These are phyloP conservation scores for Drosophila sp. DNA, from an alignment of 1,140 invertebrate species.

Conservation along the genomic window DNA sequence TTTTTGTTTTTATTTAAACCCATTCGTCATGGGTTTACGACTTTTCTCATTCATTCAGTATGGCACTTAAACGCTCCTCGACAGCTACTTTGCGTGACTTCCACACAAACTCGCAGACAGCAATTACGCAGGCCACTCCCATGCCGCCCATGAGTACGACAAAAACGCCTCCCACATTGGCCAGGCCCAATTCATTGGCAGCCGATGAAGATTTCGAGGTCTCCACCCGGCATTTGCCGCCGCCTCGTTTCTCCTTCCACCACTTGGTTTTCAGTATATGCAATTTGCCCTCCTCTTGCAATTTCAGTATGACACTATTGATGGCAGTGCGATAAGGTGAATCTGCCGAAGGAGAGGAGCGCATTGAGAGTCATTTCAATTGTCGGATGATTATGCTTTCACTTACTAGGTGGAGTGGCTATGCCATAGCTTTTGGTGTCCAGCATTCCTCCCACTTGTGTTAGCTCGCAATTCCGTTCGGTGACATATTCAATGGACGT, in stretches of 20 bases:
- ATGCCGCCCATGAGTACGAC: constrained; percentile 96
- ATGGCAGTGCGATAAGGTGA: constrained; percentile 94
- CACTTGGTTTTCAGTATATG: constrained; percentile 96
- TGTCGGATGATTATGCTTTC: not conserved
- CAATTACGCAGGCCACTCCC: constrained; percentile 93
- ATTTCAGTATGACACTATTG: constrained; percentile 93
- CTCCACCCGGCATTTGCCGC: constrained; percentile 91
- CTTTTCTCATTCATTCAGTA: constrained; percentile 81
- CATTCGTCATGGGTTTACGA: constrained; percentile 77
- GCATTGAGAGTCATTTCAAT: not conserved
- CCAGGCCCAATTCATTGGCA: constrained; percentile 93
- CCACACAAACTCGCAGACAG: constrained; percentile 96
- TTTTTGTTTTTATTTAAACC: constrained; percentile 52
- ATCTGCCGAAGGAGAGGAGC: constrained; percentile 85
- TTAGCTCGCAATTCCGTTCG: constrained; percentile 94
- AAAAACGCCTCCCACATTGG: constrained; percentile 97
- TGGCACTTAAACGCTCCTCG: constrained; percentile 91
- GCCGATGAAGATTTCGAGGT: constrained; percentile 92
- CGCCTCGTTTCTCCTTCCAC: constrained; percentile 96
- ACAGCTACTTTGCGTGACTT: constrained; percentile 95
- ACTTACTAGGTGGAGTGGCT: constrained; percentile 95
- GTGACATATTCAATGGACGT: constrained; percentile 96
- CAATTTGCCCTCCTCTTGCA: constrained; percentile 96
- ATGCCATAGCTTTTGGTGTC: constrained; percentile 97
- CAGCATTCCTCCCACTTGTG: constrained; percentile 94